Base-by-base conservation (phyloP, 2,113 vertebrate genomes). In the Patagioenas fasciata region DNA sequence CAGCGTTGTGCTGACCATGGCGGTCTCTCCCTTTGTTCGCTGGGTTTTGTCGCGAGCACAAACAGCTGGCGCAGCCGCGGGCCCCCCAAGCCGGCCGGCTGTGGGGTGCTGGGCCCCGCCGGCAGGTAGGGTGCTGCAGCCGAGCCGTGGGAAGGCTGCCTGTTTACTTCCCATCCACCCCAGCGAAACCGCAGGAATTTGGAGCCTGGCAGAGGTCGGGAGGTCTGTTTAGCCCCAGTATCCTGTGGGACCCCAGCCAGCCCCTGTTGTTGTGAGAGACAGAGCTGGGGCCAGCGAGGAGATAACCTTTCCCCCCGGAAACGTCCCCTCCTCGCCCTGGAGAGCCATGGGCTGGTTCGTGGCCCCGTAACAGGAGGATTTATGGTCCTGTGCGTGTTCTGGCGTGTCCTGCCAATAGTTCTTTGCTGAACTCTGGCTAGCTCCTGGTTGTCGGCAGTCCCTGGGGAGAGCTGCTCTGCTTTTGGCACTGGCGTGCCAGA, bases 241-340 rank as follows among this genome's bases (percentile, higher is more conserved):
- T 95, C 89, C 94, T 94, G 91, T 79, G 8, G 15, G 58, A 82
- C 14, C 83, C 88, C 3, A 4, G 72, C 92, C 94, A 44, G 80
- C 3, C 58, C 34, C 60, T 36, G 84, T 11, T 89, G 56, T 38
- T 74, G 84, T 3, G 8, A 18, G 81, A 50, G 26, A 23, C 9
- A 2, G 78, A 62, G 56, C 47, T 24, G 5, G 48, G 34, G 62
- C 57, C 85, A 3, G 71, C 13, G 5, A 40, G 53, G 25, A 93
- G 95, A 96, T 96, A 96, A 95, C 91, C 93, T 94, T 70, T 93
- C 25, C 88, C 90, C 75, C 51, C 4, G 38, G 89, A 85, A 78
- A 73, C 6, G 25, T 95, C 79, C 66, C 78, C 89, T 88, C 15
- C 57, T 64, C 26, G 31, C 73, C 61, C 73, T 15, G 66, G 51